A percentile compares a stretch with the other conserved stretches of the same genome.
phyloP scores from a whole-genome alignment of 2,888 invertebrate species.

The Spisula solida region DNA sequence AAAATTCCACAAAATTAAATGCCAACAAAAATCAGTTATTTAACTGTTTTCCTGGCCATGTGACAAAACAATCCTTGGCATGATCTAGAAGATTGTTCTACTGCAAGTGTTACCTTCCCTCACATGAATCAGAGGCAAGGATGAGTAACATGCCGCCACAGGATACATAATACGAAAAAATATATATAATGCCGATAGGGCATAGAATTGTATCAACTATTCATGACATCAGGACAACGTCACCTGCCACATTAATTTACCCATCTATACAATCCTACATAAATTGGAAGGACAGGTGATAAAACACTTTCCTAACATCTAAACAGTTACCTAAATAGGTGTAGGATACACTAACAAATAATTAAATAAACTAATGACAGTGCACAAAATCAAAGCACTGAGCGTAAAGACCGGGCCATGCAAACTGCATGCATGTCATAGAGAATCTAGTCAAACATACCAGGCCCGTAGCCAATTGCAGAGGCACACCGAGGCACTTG shows the following conservation, averaged over 20 bases:
- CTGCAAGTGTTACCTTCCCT: neutral
- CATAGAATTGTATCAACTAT: neutral
- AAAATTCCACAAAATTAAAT: too few species aligned
- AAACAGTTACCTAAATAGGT: conserved; percentile 3
- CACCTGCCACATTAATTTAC: neutral
- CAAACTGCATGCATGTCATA: neutral
- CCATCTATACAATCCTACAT: neutral
- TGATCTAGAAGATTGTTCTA: neutral
- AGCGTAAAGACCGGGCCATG: neutral
- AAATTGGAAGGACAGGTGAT: neutral
- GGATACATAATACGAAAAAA: neutral
- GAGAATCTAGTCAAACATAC: too few species aligned
- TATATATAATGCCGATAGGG: neutral
- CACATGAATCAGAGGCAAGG: neutral
- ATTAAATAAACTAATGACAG: neutral
- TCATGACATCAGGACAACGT: neutral
- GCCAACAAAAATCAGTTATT: too few species aligned
- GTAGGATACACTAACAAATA: neutral
- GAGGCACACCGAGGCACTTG: too few species aligned
- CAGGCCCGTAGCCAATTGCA: too few species aligned
- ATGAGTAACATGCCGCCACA: neutral
- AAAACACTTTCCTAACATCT: neutral
- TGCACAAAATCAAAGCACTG: neutral
- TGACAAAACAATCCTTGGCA: too few species aligned
- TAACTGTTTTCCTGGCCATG: too few species aligned